phyloP scores from a whole-genome alignment of 2,113 vertebrate genomes.

The Mastomys natalensis region DNA sequence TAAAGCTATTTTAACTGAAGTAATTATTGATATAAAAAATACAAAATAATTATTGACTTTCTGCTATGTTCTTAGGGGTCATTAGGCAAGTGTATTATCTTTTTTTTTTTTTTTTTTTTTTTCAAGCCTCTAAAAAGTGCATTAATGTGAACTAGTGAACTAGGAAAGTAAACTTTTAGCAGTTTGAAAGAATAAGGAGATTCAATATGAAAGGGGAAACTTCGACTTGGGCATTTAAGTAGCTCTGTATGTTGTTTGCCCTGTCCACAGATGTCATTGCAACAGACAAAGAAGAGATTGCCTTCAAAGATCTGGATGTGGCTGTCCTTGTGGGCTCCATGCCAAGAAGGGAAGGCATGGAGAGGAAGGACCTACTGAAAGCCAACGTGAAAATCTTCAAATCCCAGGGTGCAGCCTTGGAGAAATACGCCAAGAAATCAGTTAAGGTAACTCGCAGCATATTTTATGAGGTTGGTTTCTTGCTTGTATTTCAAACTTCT shows the following conservation, averaged over 20 bases:
- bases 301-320: slow-evolving; percentile 96
- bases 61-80: background rate
- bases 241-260: slow-evolving; percentile 49
- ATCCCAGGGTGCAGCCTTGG: slow-evolving; percentile 95
- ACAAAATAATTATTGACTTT: slow-evolving; percentile 54
- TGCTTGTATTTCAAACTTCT: background rate
- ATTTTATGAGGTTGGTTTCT: background rate
- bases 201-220: slow-evolving; percentile 35
- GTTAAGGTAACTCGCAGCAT: slow-evolving; percentile 92
- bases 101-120: background rate
- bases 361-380: slow-evolving; percentile 98
- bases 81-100: background rate
- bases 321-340: slow-evolving; percentile 98
- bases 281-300: slow-evolving; percentile 96
- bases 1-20: slow-evolving; percentile 35
- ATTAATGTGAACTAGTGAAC: background rate
- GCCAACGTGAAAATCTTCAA: slow-evolving; percentile 99
- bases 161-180: slow-evolving; percentile 50
- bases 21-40: slow-evolving; percentile 54
- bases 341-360: slow-evolving; percentile 98
- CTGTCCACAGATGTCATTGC: slow-evolving; percentile 93
- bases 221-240: slow-evolving; percentile 34
- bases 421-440: slow-evolving; percentile 97
- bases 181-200: background rate
- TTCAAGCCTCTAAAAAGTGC: background rate